Conservation (phyloP, 1,140 invertebrate genomes). For the Cherax destructor region DNA sequence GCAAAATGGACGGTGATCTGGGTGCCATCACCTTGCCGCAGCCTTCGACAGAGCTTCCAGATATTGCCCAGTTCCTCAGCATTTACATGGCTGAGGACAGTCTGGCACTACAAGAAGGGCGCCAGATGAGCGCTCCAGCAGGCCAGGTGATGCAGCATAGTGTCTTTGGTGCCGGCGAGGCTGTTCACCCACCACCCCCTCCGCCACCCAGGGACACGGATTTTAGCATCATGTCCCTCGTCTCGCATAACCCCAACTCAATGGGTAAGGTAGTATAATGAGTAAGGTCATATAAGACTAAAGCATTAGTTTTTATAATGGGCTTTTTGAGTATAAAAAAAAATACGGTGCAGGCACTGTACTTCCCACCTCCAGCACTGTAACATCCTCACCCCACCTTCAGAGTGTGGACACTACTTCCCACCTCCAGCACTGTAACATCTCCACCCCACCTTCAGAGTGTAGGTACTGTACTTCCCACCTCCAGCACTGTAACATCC, state of each 20-base stretch:
- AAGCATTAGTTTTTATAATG: no score
- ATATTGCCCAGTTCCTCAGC: slow-evolving; percentile 50
- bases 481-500: no score
- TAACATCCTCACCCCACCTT: no score
- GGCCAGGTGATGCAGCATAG: slow-evolving; percentile 44
- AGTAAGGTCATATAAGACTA: not conserved
- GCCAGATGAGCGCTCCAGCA: not conserved
- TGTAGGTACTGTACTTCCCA: no score
- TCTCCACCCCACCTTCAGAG: no score
- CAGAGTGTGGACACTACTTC: no score
- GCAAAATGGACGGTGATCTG: slow-evolving; percentile 9
- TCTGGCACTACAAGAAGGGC: slow-evolving; percentile 27
- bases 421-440: no score
- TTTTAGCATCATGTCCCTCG: slow-evolving; percentile 55
- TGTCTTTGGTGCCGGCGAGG: slow-evolving; percentile 23
- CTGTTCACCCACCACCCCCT: not conserved
- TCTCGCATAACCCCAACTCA: slow-evolving; percentile 33
- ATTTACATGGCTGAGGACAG: slow-evolving; percentile 53
- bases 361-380: no score
- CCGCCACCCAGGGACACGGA: slow-evolving; percentile 33
- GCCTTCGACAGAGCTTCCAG: slow-evolving; percentile 34
- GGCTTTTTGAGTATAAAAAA: no score
- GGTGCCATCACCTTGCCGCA: not conserved
- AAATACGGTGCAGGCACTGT: no score
- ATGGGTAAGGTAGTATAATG: not conserved